Evolutionary conservation across 92 coral and sea anemone genomes (phyloP), one percentile per base, ranked within the genome.

Genomic region (Pocillopora meandrina): DNA sequence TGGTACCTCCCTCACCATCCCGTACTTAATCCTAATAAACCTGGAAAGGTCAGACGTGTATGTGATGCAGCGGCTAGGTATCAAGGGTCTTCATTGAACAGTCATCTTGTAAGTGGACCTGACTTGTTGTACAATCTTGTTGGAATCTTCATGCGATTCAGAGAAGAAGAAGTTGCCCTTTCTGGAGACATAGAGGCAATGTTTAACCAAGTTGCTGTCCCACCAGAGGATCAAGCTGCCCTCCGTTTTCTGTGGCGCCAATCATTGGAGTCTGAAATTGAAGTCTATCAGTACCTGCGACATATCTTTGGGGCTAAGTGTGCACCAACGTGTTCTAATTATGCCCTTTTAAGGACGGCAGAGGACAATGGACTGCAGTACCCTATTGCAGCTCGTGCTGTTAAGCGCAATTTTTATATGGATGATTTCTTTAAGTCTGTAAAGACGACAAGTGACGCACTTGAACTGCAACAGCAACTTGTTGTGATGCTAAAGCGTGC

Each of bases 141-240:
- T 71, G 93, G 88, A 58, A 77, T 90, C 20, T 75, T 90, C 69
- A 72, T 86, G 79, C 82, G 83, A 61, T 90, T 86, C 84, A 58
- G 88, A 60, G 86, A 90, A 83, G 89, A 89, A 85, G 81, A 21
- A 49, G 71, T 87, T 16, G 93, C 89, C 0, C 57, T 90, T 19
- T 87, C 91, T n/a, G 90, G 89, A 62, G 91, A 90, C 80, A 90
- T 84, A 6, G 91, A 90, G 21, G 86, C 81, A 80, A 84, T 88
- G 89, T 88, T 88, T 78, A 64, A 87, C 17, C 94, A 88, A 66
- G 80, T 90, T 88, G 75, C 78, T 59, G 94, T 87, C 36, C 76
- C 63, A 18, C 52, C 20, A 65, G 94, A 61, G 69, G 94, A 82
- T 71, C 86, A 88, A 69, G 82, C 60, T 19, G 84, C 85, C 19